phyloP scores from a whole-genome alignment of 2,797 vertebrate species.

The Molossus alvarezi region DNA sequence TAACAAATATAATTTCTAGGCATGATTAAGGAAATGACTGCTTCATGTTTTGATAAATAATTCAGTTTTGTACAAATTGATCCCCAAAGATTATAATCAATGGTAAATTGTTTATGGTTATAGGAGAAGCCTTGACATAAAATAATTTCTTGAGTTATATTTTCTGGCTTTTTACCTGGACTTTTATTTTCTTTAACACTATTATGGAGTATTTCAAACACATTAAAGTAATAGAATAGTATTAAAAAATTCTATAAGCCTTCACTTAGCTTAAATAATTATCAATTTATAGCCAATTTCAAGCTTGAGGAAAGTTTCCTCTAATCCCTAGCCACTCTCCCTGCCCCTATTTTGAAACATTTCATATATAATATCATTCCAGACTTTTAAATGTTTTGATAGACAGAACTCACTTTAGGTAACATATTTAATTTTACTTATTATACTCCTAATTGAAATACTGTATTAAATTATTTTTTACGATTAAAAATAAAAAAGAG shows the following conservation, averaged over 20 bases:
- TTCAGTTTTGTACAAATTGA: not conserved
- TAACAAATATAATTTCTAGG: conserved; percentile 19
- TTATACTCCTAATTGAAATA: not conserved
- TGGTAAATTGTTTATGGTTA: not conserved
- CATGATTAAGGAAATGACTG: not conserved
- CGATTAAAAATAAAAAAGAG: conserved; percentile 4
- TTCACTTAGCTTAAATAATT: conserved; percentile 23
- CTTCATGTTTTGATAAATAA: conserved; percentile 54
- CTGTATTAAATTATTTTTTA: not conserved
- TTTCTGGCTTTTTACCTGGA: not conserved
- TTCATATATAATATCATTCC: not conserved
- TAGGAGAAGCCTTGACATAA: not conserved
- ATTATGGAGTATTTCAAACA: conserved; percentile 33
- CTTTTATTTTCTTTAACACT: not conserved
- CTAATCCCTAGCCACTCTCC: not conserved
- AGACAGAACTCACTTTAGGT: not conserved
- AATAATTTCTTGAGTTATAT: not conserved
- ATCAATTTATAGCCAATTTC: not conserved
- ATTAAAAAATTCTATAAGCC: not conserved
- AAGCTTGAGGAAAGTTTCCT: not conserved
- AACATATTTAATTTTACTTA: conserved; percentile 53
- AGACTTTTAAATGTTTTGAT: conserved; percentile 44
- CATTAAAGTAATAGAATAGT: not conserved
- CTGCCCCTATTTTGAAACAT: not conserved
- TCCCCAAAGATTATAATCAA: not conserved